phyloP scores from a whole-genome alignment of 2,113 vertebrate genomes.

The Pyrgilauda ruficollis region DNA sequence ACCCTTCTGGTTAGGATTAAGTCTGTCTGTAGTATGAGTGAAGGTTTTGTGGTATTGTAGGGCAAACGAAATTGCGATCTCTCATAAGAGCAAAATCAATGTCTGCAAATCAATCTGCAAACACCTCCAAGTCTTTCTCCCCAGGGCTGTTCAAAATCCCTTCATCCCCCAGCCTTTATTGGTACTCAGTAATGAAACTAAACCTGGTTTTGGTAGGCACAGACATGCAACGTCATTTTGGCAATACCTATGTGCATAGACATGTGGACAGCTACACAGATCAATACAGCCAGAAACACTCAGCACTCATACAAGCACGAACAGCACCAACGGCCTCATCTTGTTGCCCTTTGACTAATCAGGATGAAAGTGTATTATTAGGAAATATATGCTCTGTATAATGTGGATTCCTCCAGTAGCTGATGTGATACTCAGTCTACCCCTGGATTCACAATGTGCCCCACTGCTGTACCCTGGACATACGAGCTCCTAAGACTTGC shows the following conservation, averaged over 20 bases:
- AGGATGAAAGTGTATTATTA: background rate
- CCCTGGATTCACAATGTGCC: background rate
- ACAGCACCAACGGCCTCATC: background rate
- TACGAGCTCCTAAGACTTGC: background rate
- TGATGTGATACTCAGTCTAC: background rate
- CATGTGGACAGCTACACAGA: background rate
- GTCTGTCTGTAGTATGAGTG: background rate
- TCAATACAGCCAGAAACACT: background rate
- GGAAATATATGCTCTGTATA: background rate
- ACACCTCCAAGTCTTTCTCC: background rate
- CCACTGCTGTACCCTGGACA: background rate
- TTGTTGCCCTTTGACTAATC: background rate
- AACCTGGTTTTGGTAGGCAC: background rate
- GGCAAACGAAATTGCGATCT: background rate
- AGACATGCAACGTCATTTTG: background rate
- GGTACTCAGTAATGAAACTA: background rate
- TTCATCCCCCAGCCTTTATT: background rate
- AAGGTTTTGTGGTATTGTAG: background rate
- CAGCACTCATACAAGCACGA: background rate
- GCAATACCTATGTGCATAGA: rapidly evolving
- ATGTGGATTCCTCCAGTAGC: background rate
- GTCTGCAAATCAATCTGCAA: background rate
- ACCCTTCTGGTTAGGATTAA: background rate
- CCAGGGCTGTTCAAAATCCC: background rate
- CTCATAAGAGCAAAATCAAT: background rate